Percentiles rank a stretch among this genome's conserved stretches.
These are phyloP conservation scores for Anastrepha ludens DNA, from an alignment of 1,140 invertebrate genomes.

Conservation along the genomic window DNA sequence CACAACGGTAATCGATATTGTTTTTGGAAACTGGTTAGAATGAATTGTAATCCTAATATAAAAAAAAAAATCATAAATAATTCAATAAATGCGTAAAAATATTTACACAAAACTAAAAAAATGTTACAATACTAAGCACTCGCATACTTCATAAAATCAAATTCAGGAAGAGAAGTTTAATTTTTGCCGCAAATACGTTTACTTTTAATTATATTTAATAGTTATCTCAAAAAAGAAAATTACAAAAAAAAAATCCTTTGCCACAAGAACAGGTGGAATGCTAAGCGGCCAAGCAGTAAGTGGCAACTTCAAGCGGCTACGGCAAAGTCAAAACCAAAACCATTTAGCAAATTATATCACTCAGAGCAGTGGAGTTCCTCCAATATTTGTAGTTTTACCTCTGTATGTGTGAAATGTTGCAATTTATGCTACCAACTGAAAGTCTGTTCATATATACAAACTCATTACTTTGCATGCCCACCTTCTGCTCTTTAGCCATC, in stretches of 20 bases:
- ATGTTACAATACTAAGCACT: no score
- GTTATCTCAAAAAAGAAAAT: neutral
- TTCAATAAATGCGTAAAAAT: no score
- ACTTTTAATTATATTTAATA: slow-evolving; percentile 17
- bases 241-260: no score
- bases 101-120: no score
- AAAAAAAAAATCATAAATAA: no score
- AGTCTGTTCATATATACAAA: neutral
- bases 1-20: no score
- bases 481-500: no score
- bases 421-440: neutral
- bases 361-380: neutral
- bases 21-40: no score
- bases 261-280: neutral
- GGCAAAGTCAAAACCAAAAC: neutral
- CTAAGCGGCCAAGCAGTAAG: neutral
- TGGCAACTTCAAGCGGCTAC: neutral
- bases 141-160: no score
- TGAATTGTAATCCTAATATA: no score
- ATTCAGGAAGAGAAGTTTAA: no score
- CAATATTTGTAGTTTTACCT: no score
- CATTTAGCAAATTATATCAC: slow-evolving; percentile 35
- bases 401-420: neutral
- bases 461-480: neutral
- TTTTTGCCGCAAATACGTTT: neutral